Conservation (phyloP, 2,113 vertebrate genomes). For the Strix uralensis region DNA sequence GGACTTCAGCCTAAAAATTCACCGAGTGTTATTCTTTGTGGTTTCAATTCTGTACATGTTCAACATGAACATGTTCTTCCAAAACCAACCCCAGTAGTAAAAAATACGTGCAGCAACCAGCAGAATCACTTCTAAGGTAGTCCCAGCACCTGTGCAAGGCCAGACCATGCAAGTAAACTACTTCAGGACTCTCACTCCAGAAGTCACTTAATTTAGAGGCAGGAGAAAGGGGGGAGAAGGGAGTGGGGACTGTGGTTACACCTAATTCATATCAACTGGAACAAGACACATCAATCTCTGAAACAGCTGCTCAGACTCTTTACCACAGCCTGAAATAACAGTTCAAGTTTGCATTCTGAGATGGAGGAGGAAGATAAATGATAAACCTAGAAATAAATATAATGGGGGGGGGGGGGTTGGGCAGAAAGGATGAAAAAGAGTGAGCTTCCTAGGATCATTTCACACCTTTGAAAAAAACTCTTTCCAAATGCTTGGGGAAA, state of each 20-base stretch:
- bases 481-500: not conserved
- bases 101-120: not conserved
- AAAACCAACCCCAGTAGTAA: slow-evolving; percentile 9
- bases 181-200: not conserved
- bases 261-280: not conserved
- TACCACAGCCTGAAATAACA: slow-evolving; percentile 9
- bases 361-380: not conserved
- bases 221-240: not conserved
- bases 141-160: not conserved
- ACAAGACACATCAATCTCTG: not conserved
- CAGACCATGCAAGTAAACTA: not conserved
- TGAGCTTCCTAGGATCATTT: not conserved
- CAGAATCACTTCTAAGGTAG: not conserved
- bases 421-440: not conserved
- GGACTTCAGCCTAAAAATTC: not conserved
- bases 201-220: not conserved
- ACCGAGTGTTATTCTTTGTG: not conserved
- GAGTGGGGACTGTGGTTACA: not conserved
- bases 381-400: not conserved
- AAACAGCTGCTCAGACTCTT: not conserved
- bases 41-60: not conserved
- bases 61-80: not conserved
- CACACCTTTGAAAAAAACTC: not conserved
- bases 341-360: not conserved
- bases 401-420: rapidly evolving